Evolutionary conservation across 2,113 vertebrate species (phyloP), one percentile per base, ranked within the genome.

Genomic region (Axis porcinus): DNA sequence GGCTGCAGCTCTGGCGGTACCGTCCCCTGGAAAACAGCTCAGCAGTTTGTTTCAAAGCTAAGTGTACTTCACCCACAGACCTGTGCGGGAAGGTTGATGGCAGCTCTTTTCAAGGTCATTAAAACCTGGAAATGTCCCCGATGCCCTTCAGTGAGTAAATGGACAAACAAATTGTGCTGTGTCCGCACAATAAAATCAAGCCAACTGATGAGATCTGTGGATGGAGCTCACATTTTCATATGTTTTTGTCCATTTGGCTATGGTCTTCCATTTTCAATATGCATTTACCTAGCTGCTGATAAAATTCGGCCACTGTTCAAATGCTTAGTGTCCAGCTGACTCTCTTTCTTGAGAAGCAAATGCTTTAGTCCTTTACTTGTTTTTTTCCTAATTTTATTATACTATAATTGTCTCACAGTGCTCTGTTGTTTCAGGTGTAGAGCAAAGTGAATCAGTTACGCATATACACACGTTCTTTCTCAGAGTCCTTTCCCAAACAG

Each of bases 1-100:
- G 4, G 23, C 6, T 9, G 33, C n/a, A 12, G 33, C 52, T 3
- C 1, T 5, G n/a, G 7, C 0, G 30, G 60, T 3, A 7, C 45
- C 23, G 27, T 14, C 7, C 47, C 30, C 84, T 23, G 21, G 33
- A 57, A 79, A 36, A 9, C 9, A 8, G 79, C 16, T 6, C 25
- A 5, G 16, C 40, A 21, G 14, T 15, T n/a, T 60, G 43, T 33
- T 4, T 33, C 1, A 11, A 52, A 91, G 14, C 17, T 3, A 19
- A 12, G 21, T 0, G 27, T 33, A 0, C 4, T 15, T 57, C 54
- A 5, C n/a, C 7, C 17, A 15, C 9, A 92, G 13, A 13, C 27
- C 5, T 23, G 23, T 1, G 11, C 2, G 5, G 8, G 0, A 6
- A 1, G 11, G 36, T 43, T 21, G 10, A 40, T 13, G 27, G 36